Evolutionary conservation across 2,113 vertebrate species (phyloP).

Genomic region (Oreocharis arfaki): DNA sequence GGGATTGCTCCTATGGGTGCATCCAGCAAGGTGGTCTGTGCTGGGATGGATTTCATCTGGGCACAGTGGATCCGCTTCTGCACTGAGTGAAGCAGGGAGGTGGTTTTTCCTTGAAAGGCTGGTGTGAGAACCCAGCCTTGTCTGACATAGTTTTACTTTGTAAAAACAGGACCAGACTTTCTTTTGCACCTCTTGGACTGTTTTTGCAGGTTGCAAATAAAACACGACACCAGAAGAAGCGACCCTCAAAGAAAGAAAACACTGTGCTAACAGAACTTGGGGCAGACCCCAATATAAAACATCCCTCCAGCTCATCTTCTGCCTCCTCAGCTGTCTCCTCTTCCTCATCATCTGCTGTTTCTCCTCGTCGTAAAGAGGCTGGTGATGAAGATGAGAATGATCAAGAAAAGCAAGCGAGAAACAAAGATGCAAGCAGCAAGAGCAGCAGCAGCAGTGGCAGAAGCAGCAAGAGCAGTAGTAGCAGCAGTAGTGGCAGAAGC

Average conservation of each 20-base stretch:
- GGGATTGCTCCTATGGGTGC: not conserved
- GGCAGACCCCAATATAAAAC: not conserved
- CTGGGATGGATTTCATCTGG: not conserved
- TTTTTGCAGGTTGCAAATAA: conserved; percentile 22
- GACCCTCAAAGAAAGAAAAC: not conserved
- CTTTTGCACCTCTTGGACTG: not conserved
- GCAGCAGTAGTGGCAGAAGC: accelerated
- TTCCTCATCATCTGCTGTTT: conserved; percentile 13
- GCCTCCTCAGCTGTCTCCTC: not conserved
- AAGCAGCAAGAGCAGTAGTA: accelerated
- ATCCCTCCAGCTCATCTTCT: conserved; percentile 2
- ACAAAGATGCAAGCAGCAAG: not conserved
- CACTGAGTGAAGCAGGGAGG: not conserved
- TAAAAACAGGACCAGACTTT: not conserved
- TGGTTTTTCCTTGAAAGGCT: not conserved
- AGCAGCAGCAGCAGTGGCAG: not conserved
- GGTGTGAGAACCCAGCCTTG: not conserved
- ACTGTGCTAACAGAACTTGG: not conserved
- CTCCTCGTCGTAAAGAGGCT: not conserved
- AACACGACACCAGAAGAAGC: conserved; percentile 19
- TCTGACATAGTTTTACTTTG: not conserved
- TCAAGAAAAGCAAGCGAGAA: not conserved
- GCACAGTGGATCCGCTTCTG: not conserved
- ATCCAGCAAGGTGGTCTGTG: not conserved
- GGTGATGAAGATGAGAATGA: not conserved